Evolutionary conservation across 1,140 invertebrate genomes (phyloP).

Genomic region (Magallana angulata): DNA sequence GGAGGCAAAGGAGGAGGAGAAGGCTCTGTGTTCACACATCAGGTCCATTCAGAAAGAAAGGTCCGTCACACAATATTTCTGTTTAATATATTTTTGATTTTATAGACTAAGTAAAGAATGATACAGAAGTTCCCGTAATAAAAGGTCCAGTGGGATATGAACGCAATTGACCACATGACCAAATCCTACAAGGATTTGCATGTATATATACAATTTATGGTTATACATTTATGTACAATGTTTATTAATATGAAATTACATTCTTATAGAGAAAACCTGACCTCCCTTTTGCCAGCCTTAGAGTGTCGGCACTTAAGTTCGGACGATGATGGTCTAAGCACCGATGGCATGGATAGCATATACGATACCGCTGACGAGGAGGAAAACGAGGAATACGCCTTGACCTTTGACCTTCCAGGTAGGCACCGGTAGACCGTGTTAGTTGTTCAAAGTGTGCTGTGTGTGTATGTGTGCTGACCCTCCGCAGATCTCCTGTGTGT

Average conservation of each 20-base stretch:
- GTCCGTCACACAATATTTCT: slow-evolving; percentile 60
- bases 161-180: too few relatives aligned
- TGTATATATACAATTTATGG: too few relatives aligned
- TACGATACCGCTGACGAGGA: slow-evolving; percentile 60
- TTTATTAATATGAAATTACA: too few relatives aligned
- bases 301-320: slow-evolving; percentile 57
- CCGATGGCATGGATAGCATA: slow-evolving; percentile 55
- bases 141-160: too few relatives aligned
- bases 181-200: too few relatives aligned
- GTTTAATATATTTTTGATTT: too few relatives aligned
- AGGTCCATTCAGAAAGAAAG: slow-evolving; percentile 78
- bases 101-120: too few relatives aligned
- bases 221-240: too few relatives aligned
- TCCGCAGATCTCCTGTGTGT: not conserved
- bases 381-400: slow-evolving; percentile 50
- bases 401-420: slow-evolving; percentile 59
- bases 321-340: slow-evolving; percentile 54
- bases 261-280: slow-evolving; percentile 47
- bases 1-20: slow-evolving; percentile 73
- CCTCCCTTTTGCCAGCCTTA: slow-evolving; percentile 53
- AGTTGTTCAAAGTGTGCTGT: not conserved
- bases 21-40: slow-evolving; percentile 77
- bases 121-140: too few relatives aligned
- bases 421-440: not conserved
- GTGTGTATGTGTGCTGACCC: slow-evolving; percentile 25